Base-by-base conservation (phyloP, 2,888 invertebrate genomes). In the Apomyelois bistriatella region DNA sequence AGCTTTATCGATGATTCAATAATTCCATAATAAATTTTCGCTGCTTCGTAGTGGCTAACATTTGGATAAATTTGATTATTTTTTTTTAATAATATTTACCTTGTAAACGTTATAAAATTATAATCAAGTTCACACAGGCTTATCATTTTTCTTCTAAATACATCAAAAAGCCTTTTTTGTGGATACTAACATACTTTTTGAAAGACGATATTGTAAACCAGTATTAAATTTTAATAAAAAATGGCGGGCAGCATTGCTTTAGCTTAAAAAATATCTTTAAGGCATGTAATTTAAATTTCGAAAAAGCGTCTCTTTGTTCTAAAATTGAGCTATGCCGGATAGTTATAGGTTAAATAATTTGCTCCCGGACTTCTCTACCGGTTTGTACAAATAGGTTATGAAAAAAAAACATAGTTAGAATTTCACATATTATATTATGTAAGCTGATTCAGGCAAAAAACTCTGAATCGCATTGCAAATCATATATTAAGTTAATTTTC, bases 271-370 rank as follows among this genome's bases (percentile, higher is more conserved):
- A 63, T 40, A 53, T n/a, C n/a, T 40, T 48, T 38, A 53, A 65
- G 70, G 67, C 62, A 55, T 48, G 62, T 65, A 66, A 68, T 69
- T 66, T 61, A 58, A 58, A 55, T 51, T 55, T 57, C 63, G 65
- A 72, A 71, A 71, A 59, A 70, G 64, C 85, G 88, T 88, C 88
- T 88, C 88, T 85, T 74, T 76, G 72, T 72, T 77, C 70, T 75
- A 78, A 81, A 72, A 74, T 64, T 70, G 85, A 80, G 80, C 86
- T 86, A 88, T 72, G 88, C 85, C 86, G 89, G 89, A 82, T 82
- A 70, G 57, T 63, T 71, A 70, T 64, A 60, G 69, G 63, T 60
- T 61, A 55, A 66, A 61, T 66, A 55, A 67, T 72, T 76, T 74
- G 79, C 79, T 79, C 75, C 74, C 59, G 70, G 70, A 66, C 71